These are phyloP conservation scores for Oreotrochilus melanogaster DNA, from an alignment of 2,113 vertebrate species.

Conservation along the genomic window DNA sequence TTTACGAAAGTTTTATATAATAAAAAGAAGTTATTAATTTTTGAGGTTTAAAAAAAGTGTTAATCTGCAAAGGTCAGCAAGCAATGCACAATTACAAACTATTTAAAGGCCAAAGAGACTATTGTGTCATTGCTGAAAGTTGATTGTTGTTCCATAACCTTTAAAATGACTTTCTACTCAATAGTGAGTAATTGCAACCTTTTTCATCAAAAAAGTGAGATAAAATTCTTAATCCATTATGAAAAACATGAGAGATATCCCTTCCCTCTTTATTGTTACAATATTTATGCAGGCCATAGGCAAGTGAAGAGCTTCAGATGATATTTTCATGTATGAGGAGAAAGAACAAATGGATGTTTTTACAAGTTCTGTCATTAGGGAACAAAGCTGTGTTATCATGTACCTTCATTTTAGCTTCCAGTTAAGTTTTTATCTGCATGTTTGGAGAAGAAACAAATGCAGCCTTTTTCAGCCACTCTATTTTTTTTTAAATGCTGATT, in stretches of 20 bases:
- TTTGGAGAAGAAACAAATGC: background rate
- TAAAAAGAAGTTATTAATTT: slow-evolving; percentile 10
- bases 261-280: background rate
- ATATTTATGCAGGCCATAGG: background rate
- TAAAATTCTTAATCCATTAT: slow-evolving; percentile 19
- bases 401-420: background rate
- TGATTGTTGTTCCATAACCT: slow-evolving; percentile 28
- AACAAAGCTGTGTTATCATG: background rate
- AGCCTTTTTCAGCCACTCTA: background rate
- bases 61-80: slow-evolving; percentile 16
- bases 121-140: background rate
- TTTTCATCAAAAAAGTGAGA: slow-evolving; percentile 15
- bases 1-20: background rate
- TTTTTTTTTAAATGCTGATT: background rate
- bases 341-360: background rate
- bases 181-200: slow-evolving; percentile 24
- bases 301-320: background rate
- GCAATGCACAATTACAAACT: background rate
- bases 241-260: background rate
- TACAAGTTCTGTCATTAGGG: background rate
- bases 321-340: background rate
- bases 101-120: slow-evolving; percentile 8
- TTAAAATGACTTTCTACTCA: slow-evolving; percentile 41
- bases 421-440: background rate
- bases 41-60: background rate